Percentiles rank a stretch among this genome's conserved stretches.
Conservation (phyloP, 2,888 invertebrate genomes). For the Macropis europaea region DNA sequence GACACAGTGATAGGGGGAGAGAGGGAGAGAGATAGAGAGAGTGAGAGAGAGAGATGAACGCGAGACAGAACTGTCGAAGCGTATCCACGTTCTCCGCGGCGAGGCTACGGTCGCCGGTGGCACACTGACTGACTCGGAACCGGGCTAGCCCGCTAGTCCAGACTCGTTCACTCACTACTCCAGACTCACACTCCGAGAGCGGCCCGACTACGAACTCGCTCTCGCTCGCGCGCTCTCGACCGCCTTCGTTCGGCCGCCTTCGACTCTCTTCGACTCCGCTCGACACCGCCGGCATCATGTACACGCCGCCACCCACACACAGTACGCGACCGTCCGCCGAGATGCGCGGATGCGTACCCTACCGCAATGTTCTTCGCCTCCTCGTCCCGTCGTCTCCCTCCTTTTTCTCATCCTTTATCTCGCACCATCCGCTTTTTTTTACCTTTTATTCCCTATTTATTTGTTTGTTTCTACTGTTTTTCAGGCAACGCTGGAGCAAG, state of each 20-base stretch:
- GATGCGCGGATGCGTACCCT: constrained; percentile 68
- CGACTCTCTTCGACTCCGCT: constrained; percentile 45
- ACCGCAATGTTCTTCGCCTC: constrained; percentile 69
- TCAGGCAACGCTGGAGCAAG: no score
- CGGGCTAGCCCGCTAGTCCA: constrained; percentile 79
- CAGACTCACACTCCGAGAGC: constrained; percentile 59
- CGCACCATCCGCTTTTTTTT: neutral
- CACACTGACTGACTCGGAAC: constrained; percentile 80
- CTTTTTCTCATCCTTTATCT: neutral
- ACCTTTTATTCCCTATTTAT: neutral
- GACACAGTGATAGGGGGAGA: no score
- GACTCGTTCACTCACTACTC: constrained; percentile 74
- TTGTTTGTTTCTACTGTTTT: constrained; percentile 4
- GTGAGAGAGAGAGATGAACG: constrained; percentile 12
- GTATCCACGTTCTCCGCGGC: constrained; percentile 60
- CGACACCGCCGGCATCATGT: constrained; percentile 27
- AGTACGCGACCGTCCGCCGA: constrained; percentile 43
- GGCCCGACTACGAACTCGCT: constrained; percentile 55
- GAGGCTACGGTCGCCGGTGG: constrained; percentile 77
- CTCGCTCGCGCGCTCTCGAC: constrained; percentile 48
- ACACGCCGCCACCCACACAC: constrained; percentile 41
- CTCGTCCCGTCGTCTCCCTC: constrained; percentile 36
- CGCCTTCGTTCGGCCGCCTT: constrained; percentile 46
- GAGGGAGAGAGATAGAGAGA: constrained; percentile 4
- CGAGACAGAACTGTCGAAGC: constrained; percentile 47